Evolutionary conservation across 2,113 vertebrate species (phyloP).

Genomic region (Pelobates fuscus): DNA sequence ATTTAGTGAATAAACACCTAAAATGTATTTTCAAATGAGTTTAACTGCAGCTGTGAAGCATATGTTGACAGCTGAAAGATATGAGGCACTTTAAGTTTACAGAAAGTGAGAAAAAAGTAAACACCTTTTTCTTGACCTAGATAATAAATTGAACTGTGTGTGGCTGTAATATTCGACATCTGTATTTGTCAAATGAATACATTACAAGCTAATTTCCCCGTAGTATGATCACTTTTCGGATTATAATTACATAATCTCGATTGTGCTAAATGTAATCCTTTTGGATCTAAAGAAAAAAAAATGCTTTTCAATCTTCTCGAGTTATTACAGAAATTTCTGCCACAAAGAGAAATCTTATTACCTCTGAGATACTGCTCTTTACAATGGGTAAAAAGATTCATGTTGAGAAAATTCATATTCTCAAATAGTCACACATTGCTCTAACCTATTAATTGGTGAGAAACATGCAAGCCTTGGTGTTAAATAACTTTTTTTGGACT

Average conservation of each 20-base stretch:
- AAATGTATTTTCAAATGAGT: too few species aligned
- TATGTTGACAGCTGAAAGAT: too few species aligned
- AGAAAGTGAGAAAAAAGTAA: neutral
- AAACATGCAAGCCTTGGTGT: conserved; percentile 17
- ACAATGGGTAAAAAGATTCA: conserved; percentile 24
- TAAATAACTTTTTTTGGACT: conserved; percentile 39
- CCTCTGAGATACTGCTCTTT: conserved; percentile 29
- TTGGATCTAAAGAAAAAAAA: conserved; percentile 32
- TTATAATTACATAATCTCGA: conserved; percentile 42
- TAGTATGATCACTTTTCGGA: conserved; percentile 40
- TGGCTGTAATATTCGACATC: conserved; percentile 35
- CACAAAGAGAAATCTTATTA: conserved; percentile 44
- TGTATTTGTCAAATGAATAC: conserved; percentile 42
- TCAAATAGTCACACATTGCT: conserved; percentile 34
- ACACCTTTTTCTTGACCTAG: conserved; percentile 34
- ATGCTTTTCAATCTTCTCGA: conserved; percentile 28
- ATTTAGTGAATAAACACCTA: too few species aligned
- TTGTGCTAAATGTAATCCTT: conserved; percentile 35
- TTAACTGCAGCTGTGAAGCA: too few species aligned
- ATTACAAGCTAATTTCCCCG: conserved; percentile 42
- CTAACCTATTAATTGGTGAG: conserved; percentile 26
- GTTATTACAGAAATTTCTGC: conserved; percentile 25
- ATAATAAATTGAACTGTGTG: conserved; percentile 21
- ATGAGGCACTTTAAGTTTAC: too few species aligned
- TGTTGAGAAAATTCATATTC: conserved; percentile 39